phyloP scores from a whole-genome alignment of 2,888 invertebrate genomes.

The Sinotaia quadrata region DNA sequence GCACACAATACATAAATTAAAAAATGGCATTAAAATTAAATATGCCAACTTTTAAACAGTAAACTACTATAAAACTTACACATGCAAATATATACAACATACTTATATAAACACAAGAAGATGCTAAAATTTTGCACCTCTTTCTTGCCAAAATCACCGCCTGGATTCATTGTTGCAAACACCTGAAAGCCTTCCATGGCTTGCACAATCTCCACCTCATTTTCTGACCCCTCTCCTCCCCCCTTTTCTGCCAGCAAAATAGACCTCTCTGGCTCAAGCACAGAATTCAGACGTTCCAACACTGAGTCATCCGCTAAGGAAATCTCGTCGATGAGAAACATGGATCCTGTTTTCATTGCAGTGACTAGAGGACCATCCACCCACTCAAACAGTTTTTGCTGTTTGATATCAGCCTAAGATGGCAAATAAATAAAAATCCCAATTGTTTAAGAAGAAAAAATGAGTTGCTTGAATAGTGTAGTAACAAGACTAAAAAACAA shows the following conservation, averaged over 20 bases:
- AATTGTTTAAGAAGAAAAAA: too few species aligned
- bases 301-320: conserved; percentile 99
- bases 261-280: conserved; percentile 92
- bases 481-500: too few species aligned
- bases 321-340: conserved; percentile 98
- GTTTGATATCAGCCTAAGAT: conserved; percentile 28
- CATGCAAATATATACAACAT: too few species aligned
- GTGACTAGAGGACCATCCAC: conserved; percentile 94
- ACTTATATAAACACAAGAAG: neutral
- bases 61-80: too few species aligned
- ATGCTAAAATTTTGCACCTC: conserved; percentile 82
- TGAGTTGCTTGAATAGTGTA: too few species aligned
- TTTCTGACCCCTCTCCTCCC: conserved; percentile 72
- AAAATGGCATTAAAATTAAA: too few species aligned
- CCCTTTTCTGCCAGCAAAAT: conserved; percentile 90
- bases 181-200: conserved; percentile 86
- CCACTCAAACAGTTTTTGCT: conserved; percentile 89
- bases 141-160: conserved; percentile 99
- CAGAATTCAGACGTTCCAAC: conserved; percentile 92
- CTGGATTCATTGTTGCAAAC: conserved; percentile 99
- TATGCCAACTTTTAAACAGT: too few species aligned
- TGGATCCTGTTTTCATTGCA: conserved; percentile 89
- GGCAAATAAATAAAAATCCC: too few species aligned
- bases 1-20: too few species aligned
- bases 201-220: conserved; percentile 64